These are phyloP conservation scores for Mellilla xanthometata DNA, from an alignment of 2,888 invertebrate species.

Conservation along the genomic window DNA sequence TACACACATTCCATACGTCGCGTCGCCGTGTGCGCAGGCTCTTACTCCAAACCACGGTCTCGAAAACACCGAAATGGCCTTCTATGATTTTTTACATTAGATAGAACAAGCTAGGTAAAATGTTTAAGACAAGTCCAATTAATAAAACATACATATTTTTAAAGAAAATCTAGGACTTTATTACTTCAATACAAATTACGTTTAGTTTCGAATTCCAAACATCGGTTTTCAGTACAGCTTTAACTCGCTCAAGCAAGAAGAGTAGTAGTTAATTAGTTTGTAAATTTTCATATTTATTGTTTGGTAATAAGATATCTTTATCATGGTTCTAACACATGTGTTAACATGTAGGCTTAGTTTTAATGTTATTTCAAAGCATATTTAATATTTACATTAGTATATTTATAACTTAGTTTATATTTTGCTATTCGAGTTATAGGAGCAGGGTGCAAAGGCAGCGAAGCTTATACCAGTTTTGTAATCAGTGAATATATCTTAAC, in stretches of 20 bases:
- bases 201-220: conserved; percentile 15
- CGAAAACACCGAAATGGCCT: conserved; percentile 57
- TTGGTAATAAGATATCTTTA: conserved; percentile 32
- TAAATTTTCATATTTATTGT: conserved; percentile 61
- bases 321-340: conserved; percentile 54
- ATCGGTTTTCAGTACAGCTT: conserved; percentile 51
- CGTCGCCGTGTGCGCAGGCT: too few species aligned
- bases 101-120: conserved; percentile 46
- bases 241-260: conserved; percentile 57
- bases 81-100: conserved; percentile 41
- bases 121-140: conserved; percentile 22
- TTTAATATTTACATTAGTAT: conserved; percentile 70
- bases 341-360: conserved; percentile 50
- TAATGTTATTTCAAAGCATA: conserved; percentile 62
- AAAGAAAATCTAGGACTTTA: conserved; percentile 11
- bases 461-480: conserved; percentile 6
- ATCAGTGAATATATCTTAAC: not conserved
- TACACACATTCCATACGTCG: too few species aligned
- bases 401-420: conserved; percentile 66
- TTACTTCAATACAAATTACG: conserved; percentile 20
- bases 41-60: too few species aligned
- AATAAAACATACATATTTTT: conserved; percentile 15
- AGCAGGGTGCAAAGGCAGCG: conserved; percentile 36
- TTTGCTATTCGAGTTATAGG: conserved; percentile 58
- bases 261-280: conserved; percentile 43